Percentiles rank a stretch among this genome's conserved stretches.
These are phyloP conservation scores for Eurosta solidaginis DNA, from an alignment of 1,140 invertebrate species.

Conservation along the genomic window DNA sequence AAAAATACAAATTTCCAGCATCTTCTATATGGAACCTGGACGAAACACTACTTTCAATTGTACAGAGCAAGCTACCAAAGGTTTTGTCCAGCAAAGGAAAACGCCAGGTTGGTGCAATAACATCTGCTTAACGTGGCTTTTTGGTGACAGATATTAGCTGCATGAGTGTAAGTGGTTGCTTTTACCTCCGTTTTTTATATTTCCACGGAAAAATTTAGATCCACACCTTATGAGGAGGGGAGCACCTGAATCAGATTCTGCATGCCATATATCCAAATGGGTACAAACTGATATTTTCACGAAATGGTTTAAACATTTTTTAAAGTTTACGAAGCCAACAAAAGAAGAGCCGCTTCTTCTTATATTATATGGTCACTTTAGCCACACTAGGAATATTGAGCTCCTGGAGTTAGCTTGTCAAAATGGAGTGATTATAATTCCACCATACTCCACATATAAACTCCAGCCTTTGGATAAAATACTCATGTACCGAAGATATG, in stretches of 20 bases:
- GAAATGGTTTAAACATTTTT: constrained; percentile 55
- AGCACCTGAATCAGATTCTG: constrained; percentile 41
- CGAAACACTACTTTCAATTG: too few species aligned
- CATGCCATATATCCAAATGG: constrained; percentile 50
- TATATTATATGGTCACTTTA: constrained; percentile 56
- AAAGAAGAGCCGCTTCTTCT: constrained; percentile 45
- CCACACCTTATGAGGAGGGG: constrained; percentile 36
- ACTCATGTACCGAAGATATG: neutral
- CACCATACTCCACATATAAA: constrained; percentile 43
- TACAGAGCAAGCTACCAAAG: too few species aligned
- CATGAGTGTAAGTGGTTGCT: constrained; percentile 41
- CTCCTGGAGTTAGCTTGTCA: constrained; percentile 52
- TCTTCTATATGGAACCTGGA: too few species aligned
- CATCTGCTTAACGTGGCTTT: too few species aligned
- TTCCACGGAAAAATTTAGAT: constrained; percentile 45
- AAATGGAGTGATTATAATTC: constrained; percentile 53
- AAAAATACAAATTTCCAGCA: too few species aligned
- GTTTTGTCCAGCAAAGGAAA: too few species aligned
- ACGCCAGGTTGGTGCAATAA: too few species aligned
- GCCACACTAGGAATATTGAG: constrained; percentile 56
- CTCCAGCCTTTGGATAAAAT: constrained; percentile 58
- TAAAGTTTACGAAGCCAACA: constrained; percentile 27
- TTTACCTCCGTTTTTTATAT: constrained; percentile 53
- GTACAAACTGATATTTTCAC: constrained; percentile 52
- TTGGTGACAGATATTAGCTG: too few species aligned